A percentile compares a stretch with the other conserved stretches of the same genome.
Evolutionary conservation across 2,888 invertebrate species (phyloP).

Genomic region (Ecdyonurus torrentis): DNA sequence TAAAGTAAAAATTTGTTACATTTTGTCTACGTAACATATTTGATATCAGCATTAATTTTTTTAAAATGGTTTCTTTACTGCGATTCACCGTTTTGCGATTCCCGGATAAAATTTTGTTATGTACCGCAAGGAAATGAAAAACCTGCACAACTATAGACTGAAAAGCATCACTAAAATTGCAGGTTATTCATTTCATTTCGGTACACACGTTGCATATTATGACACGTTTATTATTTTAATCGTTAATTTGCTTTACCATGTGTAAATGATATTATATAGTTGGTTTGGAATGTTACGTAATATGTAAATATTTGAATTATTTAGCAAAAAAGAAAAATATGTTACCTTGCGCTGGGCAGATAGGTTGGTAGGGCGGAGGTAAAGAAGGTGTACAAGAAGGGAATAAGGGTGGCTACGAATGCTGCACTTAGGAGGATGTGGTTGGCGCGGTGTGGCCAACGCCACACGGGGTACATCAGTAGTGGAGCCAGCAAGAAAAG

Average conservation of each 20-base stretch:
- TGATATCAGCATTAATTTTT: no score
- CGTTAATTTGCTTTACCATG: no score
- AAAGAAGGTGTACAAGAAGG: constrained; percentile 5
- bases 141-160: no score
- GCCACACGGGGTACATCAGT: constrained; percentile 8
- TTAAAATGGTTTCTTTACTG: no score
- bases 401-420: constrained; percentile 2
- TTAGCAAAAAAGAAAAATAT: neutral
- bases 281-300: neutral
- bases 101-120: no score
- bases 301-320: neutral
- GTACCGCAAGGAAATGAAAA: no score
- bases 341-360: neutral
- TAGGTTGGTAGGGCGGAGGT: neutral
- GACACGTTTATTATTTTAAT: neutral
- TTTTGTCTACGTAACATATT: no score
- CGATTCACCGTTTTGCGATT: no score
- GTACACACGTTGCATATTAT: no score
- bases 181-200: neutral
- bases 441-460: neutral
- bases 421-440: neutral
- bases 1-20: no score
- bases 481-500: constrained; percentile 8
- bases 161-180: no score
- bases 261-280: neutral